Conservation (phyloP, 2,797 vertebrate genomes). For the Tokudaia tokunoshimensis region DNA sequence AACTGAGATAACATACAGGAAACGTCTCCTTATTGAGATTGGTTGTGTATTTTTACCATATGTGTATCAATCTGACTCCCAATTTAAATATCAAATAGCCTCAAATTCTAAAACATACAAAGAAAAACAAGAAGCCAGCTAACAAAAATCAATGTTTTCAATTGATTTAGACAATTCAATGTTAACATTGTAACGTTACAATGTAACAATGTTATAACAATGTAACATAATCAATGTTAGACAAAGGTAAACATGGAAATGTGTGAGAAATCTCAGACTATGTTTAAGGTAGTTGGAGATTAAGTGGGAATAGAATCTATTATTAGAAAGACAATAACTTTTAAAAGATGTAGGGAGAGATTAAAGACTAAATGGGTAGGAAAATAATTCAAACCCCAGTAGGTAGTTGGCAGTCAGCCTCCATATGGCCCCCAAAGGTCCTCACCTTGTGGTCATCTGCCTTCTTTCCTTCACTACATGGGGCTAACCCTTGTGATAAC, state of each 20-base stretch:
- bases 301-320: neutral
- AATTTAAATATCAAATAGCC: neutral
- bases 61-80: neutral
- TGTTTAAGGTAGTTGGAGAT: neutral
- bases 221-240: neutral
- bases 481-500: neutral
- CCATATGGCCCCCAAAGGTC: neutral
- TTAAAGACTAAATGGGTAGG: neutral
- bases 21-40: neutral
- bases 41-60: neutral
- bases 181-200: too few relatives aligned
- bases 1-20: neutral
- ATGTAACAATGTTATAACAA: too few relatives aligned
- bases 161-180: too few relatives aligned
- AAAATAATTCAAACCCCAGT: neutral
- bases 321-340: neutral
- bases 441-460: neutral
- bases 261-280: neutral
- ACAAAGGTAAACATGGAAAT: neutral
- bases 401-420: neutral
- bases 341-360: neutral
- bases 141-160: neutral
- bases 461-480: neutral
- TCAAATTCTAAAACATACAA: neutral
- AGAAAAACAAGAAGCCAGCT: neutral